Conservation (phyloP, 2,888 invertebrate genomes). For the Microctonus brassicae region DNA sequence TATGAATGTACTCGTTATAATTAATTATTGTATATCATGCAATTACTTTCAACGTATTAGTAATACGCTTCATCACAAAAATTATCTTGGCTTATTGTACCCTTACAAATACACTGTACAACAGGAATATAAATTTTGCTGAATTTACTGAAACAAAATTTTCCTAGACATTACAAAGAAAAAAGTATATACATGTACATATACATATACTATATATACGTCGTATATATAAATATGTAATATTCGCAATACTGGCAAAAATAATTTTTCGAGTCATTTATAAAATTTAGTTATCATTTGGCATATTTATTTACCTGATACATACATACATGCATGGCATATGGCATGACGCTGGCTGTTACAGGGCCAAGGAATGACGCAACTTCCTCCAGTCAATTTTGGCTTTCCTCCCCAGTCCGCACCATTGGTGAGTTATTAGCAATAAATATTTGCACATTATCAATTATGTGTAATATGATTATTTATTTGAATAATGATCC, state of each 20-base stretch:
- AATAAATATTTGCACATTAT: slow-evolving; percentile 31
- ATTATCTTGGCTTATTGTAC: background rate
- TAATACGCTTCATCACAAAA: background rate
- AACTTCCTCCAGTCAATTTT: slow-evolving; percentile 64
- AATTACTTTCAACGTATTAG: background rate
- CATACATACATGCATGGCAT: slow-evolving; percentile 64
- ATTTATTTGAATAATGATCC: slow-evolving; percentile 1
- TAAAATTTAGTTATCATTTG: slow-evolving; percentile 44
- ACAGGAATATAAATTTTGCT: background rate
- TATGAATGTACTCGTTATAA: background rate
- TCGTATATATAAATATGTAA: too few relatives aligned
- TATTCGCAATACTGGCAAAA: too few relatives aligned
- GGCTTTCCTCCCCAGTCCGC: slow-evolving; percentile 62
- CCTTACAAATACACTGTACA: background rate
- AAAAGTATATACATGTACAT: background rate
- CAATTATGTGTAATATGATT: slow-evolving; percentile 5
- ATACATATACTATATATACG: too few relatives aligned
- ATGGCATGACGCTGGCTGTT: slow-evolving; percentile 68
- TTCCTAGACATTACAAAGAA: background rate
- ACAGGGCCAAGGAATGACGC: slow-evolving; percentile 71
- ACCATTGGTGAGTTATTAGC: slow-evolving; percentile 63
- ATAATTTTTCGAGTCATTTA: too few relatives aligned
- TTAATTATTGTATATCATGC: background rate
- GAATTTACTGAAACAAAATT: background rate
- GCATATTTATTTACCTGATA: slow-evolving; percentile 65